Conservation (phyloP, 2,113 vertebrate species). For the Pelodiscus sinensis region DNA sequence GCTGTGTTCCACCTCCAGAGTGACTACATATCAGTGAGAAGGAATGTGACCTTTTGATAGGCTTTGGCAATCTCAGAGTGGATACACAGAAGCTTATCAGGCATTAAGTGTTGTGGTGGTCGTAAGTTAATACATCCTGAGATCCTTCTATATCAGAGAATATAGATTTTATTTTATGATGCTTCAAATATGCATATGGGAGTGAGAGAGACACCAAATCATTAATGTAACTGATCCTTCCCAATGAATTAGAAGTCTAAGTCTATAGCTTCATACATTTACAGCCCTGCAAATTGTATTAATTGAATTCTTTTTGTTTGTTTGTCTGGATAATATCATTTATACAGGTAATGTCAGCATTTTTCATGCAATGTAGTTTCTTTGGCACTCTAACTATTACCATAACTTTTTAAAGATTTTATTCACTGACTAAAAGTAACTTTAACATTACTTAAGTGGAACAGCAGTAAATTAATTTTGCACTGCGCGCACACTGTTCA, state of each 20-base stretch:
- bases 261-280: neutral
- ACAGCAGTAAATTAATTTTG: neutral
- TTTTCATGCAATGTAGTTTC: neutral
- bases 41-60: neutral
- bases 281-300: neutral
- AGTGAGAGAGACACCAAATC: neutral
- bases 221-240: neutral
- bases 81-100: neutral
- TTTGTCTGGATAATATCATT: neutral
- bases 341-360: neutral
- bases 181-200: neutral
- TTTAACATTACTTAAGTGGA: fast-evolving
- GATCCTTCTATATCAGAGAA: neutral
- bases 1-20: neutral
- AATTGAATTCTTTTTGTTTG: neutral
- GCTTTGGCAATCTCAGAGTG: neutral
- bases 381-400: neutral
- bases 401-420: fast-evolving
- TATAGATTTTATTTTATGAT: neutral
- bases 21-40: neutral
- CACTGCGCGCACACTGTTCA: neutral
- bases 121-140: neutral
- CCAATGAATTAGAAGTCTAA: neutral
- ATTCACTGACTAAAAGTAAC: neutral
- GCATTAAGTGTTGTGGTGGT: neutral